Evolutionary conservation across 1,140 invertebrate genomes (phyloP).

Genomic region (Lucilia cuprina): DNA sequence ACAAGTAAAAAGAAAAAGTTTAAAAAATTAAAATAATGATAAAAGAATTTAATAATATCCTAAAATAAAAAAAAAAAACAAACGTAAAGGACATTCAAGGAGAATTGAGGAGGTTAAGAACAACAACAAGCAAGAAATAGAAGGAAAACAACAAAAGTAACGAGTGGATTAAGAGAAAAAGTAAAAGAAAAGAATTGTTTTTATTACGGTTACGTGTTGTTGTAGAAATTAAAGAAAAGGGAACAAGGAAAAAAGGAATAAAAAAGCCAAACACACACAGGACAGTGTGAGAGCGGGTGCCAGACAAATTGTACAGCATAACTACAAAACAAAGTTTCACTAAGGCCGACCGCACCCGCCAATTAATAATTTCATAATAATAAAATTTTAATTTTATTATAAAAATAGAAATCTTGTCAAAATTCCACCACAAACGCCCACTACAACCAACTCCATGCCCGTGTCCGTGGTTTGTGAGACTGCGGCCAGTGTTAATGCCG

Average conservation of each 20-base stretch:
- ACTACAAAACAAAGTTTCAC: not conserved
- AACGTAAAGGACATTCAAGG: conserved; percentile 23
- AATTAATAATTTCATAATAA: not conserved
- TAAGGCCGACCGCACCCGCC: conserved; percentile 19
- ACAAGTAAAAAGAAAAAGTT: not conserved
- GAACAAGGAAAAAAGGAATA: no score
- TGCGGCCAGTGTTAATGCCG: conserved; percentile 56
- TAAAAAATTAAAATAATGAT: not conserved
- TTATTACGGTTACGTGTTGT: not conserved
- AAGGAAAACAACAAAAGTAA: not conserved
- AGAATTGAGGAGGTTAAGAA: not conserved
- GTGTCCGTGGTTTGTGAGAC: conserved; percentile 54
- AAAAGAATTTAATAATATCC: not conserved
- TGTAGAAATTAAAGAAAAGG: not conserved
- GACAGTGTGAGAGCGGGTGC: conserved; percentile 5
- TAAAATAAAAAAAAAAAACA: not conserved
- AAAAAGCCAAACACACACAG: not conserved
- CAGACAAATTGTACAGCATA: not conserved
- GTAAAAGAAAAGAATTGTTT: not conserved
- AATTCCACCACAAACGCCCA: conserved; percentile 59
- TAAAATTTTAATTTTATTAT: not conserved
- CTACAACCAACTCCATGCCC: conserved; percentile 54
- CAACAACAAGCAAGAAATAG: not conserved
- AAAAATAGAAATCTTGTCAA: conserved; percentile 46
- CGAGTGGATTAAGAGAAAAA: not conserved